A percentile compares a stretch with the other conserved stretches of the same genome.
These are phyloP conservation scores for Lysandra coridon DNA, from an alignment of 2,888 invertebrate genomes.

Conservation along the genomic window DNA sequence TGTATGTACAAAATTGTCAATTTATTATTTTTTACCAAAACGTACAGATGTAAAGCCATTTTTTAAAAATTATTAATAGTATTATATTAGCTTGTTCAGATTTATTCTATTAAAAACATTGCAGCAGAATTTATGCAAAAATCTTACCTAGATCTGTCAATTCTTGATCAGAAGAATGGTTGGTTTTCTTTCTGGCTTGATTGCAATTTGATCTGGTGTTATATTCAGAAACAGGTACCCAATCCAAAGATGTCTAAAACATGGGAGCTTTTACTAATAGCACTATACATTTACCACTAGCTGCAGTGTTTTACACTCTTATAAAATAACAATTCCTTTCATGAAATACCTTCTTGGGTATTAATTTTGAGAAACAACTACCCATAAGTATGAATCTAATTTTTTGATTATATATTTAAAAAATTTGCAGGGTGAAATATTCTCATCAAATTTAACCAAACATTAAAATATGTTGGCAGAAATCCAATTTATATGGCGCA, in stretches of 20 bases:
- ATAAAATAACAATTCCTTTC: slow-evolving; percentile 27
- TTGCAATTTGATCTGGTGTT: slow-evolving; percentile 72
- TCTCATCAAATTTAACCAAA: slow-evolving; percentile 41
- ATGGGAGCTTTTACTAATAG: slow-evolving; percentile 39
- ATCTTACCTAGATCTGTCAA: slow-evolving; percentile 73
- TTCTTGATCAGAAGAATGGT: slow-evolving; percentile 75
- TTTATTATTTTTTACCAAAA: neutral
- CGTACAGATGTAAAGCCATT: neutral
- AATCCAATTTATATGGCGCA: slow-evolving; percentile 62
- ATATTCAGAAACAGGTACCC: slow-evolving; percentile 78
- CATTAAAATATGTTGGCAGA: slow-evolving; percentile 58
- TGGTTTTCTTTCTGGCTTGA: slow-evolving; percentile 72
- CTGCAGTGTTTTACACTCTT: neutral
- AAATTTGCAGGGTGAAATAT: slow-evolving; percentile 14
- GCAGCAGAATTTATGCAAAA: neutral
- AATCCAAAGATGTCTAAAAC: slow-evolving; percentile 76
- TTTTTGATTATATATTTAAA: neutral
- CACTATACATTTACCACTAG: slow-evolving; percentile 31
- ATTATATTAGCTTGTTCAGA: neutral
- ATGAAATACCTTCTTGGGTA: slow-evolving; percentile 62
- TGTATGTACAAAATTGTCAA: neutral
- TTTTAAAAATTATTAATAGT: neutral
- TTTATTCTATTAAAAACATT: neutral
- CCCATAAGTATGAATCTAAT: slow-evolving; percentile 66
- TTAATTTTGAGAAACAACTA: slow-evolving; percentile 75